A percentile compares a stretch with the other conserved stretches of the same genome.
Evolutionary conservation across 2,113 vertebrate genomes (phyloP).

Genomic region (Platichthys flesus): DNA sequence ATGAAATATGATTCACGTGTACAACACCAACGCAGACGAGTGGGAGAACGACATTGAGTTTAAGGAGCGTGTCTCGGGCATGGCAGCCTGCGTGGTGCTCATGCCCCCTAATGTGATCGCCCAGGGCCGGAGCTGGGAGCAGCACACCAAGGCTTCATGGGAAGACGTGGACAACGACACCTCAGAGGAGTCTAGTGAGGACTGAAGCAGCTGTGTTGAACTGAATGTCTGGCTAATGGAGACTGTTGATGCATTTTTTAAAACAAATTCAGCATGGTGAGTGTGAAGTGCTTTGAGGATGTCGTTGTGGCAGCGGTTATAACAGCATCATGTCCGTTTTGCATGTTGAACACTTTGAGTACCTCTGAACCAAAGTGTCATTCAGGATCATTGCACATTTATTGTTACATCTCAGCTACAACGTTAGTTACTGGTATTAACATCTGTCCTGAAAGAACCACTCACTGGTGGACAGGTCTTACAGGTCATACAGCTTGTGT

Average conservation of each 20-base stretch:
- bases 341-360: slow-evolving; percentile 47
- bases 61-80: slow-evolving; percentile 90
- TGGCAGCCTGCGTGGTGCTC: slow-evolving; percentile 91
- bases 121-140: slow-evolving; percentile 82
- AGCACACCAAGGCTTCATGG: slow-evolving; percentile 84
- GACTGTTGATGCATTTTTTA: slow-evolving; percentile 14
- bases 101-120: slow-evolving; percentile 86
- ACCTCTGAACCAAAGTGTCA: slow-evolving; percentile 60
- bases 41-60: slow-evolving; percentile 89
- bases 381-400: slow-evolving; percentile 27
- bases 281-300: not conserved
- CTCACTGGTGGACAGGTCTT: too few species aligned
- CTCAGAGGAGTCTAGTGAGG: slow-evolving; percentile 92
- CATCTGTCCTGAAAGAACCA: too few species aligned
- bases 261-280: slow-evolving; percentile 13
- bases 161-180: slow-evolving; percentile 89
- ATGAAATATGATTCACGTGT: slow-evolving; percentile 93
- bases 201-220: slow-evolving; percentile 74
- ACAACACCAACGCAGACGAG: slow-evolving; percentile 83
- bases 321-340: not conserved
- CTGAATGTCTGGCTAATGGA: slow-evolving; percentile 4
- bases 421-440: too few species aligned
- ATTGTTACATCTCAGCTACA: slow-evolving; percentile 21
- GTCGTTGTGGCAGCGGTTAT: not conserved
- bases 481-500: too few species aligned